Evolutionary conservation across 92 coral and sea anemone species (phyloP).

Genomic region (Nematostella vectensis): DNA sequence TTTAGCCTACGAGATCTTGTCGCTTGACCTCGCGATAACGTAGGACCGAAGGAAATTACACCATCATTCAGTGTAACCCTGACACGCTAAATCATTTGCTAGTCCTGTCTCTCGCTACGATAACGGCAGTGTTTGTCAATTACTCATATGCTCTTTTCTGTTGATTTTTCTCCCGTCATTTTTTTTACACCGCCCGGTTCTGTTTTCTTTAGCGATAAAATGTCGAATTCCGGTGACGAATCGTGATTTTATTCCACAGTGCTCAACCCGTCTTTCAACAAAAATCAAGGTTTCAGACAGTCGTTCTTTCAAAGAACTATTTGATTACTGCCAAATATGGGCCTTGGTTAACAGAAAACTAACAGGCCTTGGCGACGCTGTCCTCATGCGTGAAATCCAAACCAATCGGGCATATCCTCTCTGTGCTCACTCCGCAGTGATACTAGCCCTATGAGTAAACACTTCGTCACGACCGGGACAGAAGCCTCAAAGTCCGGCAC

Average conservation of each 20-base stretch:
- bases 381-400: conserved; percentile 14
- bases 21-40: conserved; percentile 1
- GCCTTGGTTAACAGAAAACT: conserved; percentile 31
- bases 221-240: neutral
- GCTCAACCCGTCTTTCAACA: conserved; percentile 18
- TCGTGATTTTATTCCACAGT: neutral
- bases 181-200: too few species aligned
- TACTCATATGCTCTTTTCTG: too few species aligned
- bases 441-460: conserved; percentile 3
- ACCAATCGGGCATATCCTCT: conserved; percentile 18
- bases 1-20: neutral
- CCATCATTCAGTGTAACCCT: neutral
- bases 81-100: neutral
- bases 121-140: neutral
- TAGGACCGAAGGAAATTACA: neutral
- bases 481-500: neutral
- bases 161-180: too few species aligned
- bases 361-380: conserved; percentile 33
- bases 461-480: conserved; percentile 7
- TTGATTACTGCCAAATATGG: conserved; percentile 40
- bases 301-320: conserved; percentile 21
- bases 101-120: neutral
- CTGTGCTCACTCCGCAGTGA: too few species aligned
- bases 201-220: neutral
- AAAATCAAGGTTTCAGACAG: conserved; percentile 26